Evolutionary conservation across 1,140 invertebrate species (phyloP).

Genomic region (Teleogryllus occipitalis): DNA sequence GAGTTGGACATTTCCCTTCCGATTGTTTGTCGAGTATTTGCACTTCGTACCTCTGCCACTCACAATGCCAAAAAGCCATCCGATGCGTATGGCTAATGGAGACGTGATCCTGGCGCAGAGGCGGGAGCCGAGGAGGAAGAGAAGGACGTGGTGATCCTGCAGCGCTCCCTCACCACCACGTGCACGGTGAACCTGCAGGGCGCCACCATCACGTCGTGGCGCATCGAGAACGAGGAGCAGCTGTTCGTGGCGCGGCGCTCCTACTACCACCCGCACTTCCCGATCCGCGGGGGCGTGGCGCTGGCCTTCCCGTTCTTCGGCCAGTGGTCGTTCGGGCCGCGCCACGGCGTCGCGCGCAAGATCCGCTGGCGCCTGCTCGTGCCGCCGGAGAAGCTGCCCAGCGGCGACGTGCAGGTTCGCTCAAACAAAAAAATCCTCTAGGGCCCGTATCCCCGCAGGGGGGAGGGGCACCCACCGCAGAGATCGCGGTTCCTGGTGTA

Average conservation of each 20-base stretch:
- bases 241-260: neutral
- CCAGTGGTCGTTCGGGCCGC: neutral
- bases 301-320: neutral
- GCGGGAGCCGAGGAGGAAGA: too few species aligned
- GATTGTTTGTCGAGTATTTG: too few species aligned
- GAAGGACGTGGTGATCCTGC: neutral
- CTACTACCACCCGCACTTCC: neutral
- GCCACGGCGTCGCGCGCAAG: neutral
- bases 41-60: too few species aligned
- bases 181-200: neutral
- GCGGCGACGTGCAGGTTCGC: neutral
- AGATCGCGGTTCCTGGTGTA: too few species aligned
- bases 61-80: too few species aligned
- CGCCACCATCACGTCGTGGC: neutral
- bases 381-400: neutral
- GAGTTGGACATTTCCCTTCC: too few species aligned
- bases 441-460: too few species aligned
- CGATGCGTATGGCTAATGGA: too few species aligned
- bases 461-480: too few species aligned
- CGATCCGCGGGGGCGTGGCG: neutral
- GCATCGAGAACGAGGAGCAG: neutral
- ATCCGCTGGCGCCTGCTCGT: neutral
- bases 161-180: neutral
- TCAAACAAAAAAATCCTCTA: too few species aligned
- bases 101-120: too few species aligned